Percentiles rank a stretch among this genome's conserved stretches.
Conservation (phyloP, 2,797 vertebrate genomes). For the Okamejei kenojei region DNA sequence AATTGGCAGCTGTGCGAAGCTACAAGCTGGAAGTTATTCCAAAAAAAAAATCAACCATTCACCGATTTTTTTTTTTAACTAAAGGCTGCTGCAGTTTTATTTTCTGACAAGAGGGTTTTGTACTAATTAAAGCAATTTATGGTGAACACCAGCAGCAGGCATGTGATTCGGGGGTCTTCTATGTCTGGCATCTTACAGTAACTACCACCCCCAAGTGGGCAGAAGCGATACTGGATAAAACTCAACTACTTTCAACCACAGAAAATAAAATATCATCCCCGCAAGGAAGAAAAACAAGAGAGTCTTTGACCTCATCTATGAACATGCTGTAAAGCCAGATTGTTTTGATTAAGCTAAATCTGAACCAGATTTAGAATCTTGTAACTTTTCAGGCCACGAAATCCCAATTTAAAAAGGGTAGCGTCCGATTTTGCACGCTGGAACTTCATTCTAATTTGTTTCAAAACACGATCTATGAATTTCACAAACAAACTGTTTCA, state of each 20-base stretch:
- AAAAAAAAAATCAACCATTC: conserved; percentile 42
- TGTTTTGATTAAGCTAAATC: conserved; percentile 30
- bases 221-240: conserved; percentile 77
- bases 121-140: conserved; percentile 70
- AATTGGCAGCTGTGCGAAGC: conserved; percentile 40
- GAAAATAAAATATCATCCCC: conserved; percentile 48
- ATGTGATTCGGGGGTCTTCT: conserved; percentile 56
- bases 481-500: neutral
- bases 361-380: conserved; percentile 20
- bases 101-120: conserved; percentile 64
- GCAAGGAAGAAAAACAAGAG: conserved; percentile 57
- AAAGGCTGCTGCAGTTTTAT: conserved; percentile 55
- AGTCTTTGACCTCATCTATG: conserved; percentile 53
- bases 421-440: neutral
- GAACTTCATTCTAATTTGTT: neutral
- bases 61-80: conserved; percentile 17
- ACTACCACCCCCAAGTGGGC: conserved; percentile 97
- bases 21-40: neutral
- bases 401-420: conserved; percentile 17
- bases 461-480: neutral
- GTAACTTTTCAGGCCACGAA: neutral
- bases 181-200: conserved; percentile 68
- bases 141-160: conserved; percentile 59
- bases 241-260: conserved; percentile 54
- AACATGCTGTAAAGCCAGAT: conserved; percentile 35